phyloP scores from a whole-genome alignment of 2,888 invertebrate genomes.

The Plebejus argus region DNA sequence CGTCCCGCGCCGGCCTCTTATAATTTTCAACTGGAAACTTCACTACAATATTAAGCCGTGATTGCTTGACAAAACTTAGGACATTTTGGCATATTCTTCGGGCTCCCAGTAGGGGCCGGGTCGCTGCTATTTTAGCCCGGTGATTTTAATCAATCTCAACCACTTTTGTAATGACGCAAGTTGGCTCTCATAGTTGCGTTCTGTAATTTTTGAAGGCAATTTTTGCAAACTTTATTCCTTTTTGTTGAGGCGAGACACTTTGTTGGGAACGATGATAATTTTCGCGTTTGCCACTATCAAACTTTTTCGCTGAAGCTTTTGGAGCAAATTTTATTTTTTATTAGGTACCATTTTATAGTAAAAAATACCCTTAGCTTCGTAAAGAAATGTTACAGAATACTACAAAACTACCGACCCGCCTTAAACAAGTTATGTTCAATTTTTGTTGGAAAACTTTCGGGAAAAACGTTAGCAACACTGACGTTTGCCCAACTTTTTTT shows the following conservation, averaged over 20 bases:
- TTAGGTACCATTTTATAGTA: background rate
- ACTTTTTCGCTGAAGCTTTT: background rate
- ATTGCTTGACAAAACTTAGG: conserved; percentile 81
- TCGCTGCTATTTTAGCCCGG: conserved; percentile 74
- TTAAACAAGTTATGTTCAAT: background rate
- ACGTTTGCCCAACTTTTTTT: background rate
- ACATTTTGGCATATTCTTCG: conserved; percentile 80
- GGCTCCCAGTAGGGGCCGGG: conserved; percentile 75
- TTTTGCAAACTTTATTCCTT: conserved; percentile 11
- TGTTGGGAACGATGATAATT: background rate
- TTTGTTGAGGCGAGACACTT: background rate
- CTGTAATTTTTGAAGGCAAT: conserved; percentile 9
- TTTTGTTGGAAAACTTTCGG: no score
- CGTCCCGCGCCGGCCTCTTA: conserved; percentile 58
- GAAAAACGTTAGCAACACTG: no score
- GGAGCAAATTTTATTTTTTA: background rate
- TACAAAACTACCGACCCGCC: background rate
- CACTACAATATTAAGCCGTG: conserved; percentile 81
- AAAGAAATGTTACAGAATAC: background rate
- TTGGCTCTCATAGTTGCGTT: conserved; percentile 13
- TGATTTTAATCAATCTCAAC: conserved; percentile 72
- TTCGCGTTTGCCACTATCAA: background rate
- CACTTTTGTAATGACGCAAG: conserved; percentile 47
- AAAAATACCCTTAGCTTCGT: background rate
- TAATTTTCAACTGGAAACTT: conserved; percentile 81